These are phyloP conservation scores for Drosophila atripex DNA, from an alignment of 2,888 invertebrate genomes.

Conservation along the genomic window DNA sequence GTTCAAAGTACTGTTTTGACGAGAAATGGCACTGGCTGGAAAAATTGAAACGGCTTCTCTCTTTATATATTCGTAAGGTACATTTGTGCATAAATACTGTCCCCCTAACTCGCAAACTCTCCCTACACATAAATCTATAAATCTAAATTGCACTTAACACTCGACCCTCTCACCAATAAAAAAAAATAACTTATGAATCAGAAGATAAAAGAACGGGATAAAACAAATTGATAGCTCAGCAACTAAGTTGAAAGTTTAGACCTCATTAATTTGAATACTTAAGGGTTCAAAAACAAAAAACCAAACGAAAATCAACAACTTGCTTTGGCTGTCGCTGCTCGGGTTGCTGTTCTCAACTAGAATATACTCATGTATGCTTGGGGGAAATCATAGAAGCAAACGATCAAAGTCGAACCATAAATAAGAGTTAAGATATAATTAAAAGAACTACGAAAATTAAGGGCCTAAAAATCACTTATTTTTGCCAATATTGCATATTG, in stretches of 20 bases:
- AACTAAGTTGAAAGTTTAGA: conserved; percentile 62
- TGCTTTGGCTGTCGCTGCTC: conserved; percentile 36
- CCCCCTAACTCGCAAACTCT: conserved; percentile 35
- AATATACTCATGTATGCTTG: conserved; percentile 75
- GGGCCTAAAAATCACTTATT: conserved; percentile 79
- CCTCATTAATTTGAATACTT: conserved; percentile 62
- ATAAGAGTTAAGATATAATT: conserved; percentile 37
- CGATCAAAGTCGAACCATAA: conserved; percentile 4
- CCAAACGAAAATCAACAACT: conserved; percentile 35
- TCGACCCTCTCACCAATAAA: conserved; percentile 52
- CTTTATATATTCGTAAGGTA: conserved; percentile 63
- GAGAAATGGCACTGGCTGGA: conserved; percentile 74
- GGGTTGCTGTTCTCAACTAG: conserved; percentile 76
- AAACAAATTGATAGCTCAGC: conserved; percentile 38
- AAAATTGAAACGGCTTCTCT: conserved; percentile 69
- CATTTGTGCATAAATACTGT: conserved; percentile 78
- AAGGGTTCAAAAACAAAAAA: conserved; percentile 52
- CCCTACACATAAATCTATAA: conserved; percentile 29
- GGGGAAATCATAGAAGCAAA: conserved; percentile 21
- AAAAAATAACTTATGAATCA: conserved; percentile 15
- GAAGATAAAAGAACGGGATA: conserved; percentile 10
- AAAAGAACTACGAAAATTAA: conserved; percentile 34
- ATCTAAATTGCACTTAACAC: conserved; percentile 62
- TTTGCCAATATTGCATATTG: conserved; percentile 51
- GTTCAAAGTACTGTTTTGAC: conserved; percentile 27